phyloP scores from a whole-genome alignment of 2,888 invertebrate species.

The Colletes collaris region DNA sequence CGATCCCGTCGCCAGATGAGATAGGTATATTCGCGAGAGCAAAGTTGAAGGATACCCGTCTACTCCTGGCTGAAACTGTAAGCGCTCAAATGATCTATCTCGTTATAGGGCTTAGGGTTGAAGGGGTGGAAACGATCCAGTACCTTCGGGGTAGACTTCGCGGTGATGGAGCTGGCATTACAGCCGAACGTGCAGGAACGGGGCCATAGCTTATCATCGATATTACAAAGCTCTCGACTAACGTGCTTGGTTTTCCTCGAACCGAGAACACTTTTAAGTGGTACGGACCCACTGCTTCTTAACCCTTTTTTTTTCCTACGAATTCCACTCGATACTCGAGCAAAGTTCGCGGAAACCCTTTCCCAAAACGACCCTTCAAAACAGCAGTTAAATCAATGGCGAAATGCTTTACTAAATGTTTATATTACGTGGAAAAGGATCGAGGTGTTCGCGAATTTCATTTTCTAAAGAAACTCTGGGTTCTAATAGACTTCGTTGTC shows the following conservation, averaged over 20 bases:
- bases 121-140: slow-evolving; percentile 70
- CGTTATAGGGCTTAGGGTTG: slow-evolving; percentile 77
- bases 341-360: too few relatives aligned
- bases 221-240: slow-evolving; percentile 75
- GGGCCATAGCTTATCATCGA: slow-evolving; percentile 78
- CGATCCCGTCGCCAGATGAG: slow-evolving; percentile 9
- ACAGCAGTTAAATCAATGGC: too few relatives aligned
- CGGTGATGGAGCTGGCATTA: slow-evolving; percentile 75
- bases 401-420: too few relatives aligned
- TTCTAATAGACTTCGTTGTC: too few relatives aligned
- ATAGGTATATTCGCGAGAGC: slow-evolving; percentile 50
- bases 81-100: slow-evolving; percentile 77
- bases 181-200: slow-evolving; percentile 75
- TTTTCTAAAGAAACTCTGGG: too few relatives aligned
- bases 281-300: not conserved
- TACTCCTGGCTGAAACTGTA: slow-evolving; percentile 66
- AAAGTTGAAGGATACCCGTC: slow-evolving; percentile 65
- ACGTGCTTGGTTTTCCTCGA: slow-evolving; percentile 55
- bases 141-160: slow-evolving; percentile 69
- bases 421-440: too few relatives aligned
- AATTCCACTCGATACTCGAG: too few relatives aligned
- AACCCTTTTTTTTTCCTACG: too few relatives aligned
- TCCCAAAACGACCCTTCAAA: too few relatives aligned
- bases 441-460: too few relatives aligned
- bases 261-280: slow-evolving; percentile 48